Evolutionary conservation across 2,888 invertebrate genomes (phyloP).

Genomic region (Drosophila prolongata): DNA sequence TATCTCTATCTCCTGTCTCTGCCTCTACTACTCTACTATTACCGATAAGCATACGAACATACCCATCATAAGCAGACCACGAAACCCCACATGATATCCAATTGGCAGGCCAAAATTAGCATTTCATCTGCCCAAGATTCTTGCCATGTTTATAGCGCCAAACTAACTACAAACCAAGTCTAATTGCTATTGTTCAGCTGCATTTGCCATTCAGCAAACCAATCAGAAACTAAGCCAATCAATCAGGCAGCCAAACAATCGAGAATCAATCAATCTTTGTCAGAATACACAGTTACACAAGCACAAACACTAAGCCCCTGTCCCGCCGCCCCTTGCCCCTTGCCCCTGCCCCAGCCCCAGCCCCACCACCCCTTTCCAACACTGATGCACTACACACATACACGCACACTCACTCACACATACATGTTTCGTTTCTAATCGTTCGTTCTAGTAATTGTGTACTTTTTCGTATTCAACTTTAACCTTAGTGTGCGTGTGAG

Average conservation of each 20-base stretch:
- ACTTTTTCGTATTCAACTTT: slow-evolving; percentile 67
- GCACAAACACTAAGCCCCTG: slow-evolving; percentile 24
- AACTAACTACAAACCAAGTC: slow-evolving; percentile 35
- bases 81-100: slow-evolving; percentile 18
- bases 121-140: slow-evolving; percentile 24
- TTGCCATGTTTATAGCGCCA: slow-evolving; percentile 31
- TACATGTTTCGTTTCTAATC: slow-evolving; percentile 60
- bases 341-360: slow-evolving; percentile 16
- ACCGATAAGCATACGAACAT: slow-evolving; percentile 59
- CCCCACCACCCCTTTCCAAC: slow-evolving; percentile 5
- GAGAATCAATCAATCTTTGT: slow-evolving; percentile 44
- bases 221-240: slow-evolving; percentile 15
- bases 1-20: slow-evolving; percentile 42
- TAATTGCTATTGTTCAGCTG: slow-evolving; percentile 44
- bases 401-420: slow-evolving; percentile 13
- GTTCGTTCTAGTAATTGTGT: slow-evolving; percentile 76
- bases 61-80: slow-evolving; percentile 35
- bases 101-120: slow-evolving; percentile 35
- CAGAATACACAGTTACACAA: slow-evolving; percentile 17
- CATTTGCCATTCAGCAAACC: slow-evolving; percentile 28
- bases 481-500: slow-evolving; percentile 67
- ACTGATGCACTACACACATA: slow-evolving; percentile 13
- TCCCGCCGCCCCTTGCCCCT: neutral
- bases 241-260: slow-evolving; percentile 34
- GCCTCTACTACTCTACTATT: slow-evolving; percentile 51